These are phyloP conservation scores for Pyxicephalus adspersus DNA, from an alignment of 2,113 vertebrate genomes.

Conservation along the genomic window DNA sequence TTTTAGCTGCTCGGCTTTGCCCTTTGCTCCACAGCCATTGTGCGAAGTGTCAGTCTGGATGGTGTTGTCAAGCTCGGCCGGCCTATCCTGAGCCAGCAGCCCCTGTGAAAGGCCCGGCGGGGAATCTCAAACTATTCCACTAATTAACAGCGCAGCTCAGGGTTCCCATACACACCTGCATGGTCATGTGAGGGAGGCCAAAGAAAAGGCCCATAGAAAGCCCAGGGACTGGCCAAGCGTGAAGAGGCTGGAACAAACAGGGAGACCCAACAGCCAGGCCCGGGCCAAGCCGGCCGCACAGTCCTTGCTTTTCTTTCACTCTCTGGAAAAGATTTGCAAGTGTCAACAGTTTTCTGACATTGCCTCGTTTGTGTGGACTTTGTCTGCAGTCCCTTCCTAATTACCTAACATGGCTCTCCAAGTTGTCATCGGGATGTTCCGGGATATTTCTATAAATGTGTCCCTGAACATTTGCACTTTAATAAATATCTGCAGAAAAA, in stretches of 20 bases:
- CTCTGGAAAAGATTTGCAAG: constrained; percentile 50
- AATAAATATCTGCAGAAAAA: too few species aligned
- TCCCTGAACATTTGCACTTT: too few species aligned
- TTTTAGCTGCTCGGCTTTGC: constrained; percentile 21
- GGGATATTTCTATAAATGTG: too few species aligned
- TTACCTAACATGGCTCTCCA: background rate
- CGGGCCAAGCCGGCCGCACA: constrained; percentile 32
- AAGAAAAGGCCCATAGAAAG: constrained; percentile 55
- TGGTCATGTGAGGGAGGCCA: constrained; percentile 61
- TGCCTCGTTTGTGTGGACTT: constrained; percentile 14
- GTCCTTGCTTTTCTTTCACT: constrained; percentile 1
- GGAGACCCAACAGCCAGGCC: background rate
- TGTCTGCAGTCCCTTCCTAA: background rate
- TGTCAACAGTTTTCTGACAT: constrained; percentile 34
- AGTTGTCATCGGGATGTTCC: too few species aligned
- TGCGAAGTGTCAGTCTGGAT: constrained; percentile 69
- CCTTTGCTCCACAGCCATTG: constrained; percentile 65
- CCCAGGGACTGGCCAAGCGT: constrained; percentile 60
- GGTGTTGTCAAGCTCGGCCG: constrained; percentile 60
- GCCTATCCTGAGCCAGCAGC: constrained; percentile 56
- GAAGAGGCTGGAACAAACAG: constrained; percentile 51
- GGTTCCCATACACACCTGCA: constrained; percentile 75
- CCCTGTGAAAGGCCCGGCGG: constrained; percentile 72
- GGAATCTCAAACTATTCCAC: constrained; percentile 66
- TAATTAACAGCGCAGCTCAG: constrained; percentile 70